Base-by-base conservation (phyloP, 2,113 vertebrate genomes). In the Tenrec ecaudatus region DNA sequence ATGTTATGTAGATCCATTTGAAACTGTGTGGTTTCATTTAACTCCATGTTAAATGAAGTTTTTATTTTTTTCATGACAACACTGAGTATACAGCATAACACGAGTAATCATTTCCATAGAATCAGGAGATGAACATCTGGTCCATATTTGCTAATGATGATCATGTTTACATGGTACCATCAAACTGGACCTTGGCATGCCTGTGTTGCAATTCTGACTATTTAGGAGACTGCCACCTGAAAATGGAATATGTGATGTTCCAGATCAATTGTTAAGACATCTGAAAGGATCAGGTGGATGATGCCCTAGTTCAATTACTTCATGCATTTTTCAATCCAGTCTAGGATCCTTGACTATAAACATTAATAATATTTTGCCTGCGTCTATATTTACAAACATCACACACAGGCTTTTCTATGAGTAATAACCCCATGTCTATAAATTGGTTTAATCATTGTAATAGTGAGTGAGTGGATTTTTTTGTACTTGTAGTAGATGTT, bases 11-110 rank as follows among this genome's bases (percentile, higher is more conserved):
- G 17, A 62, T 85, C 93, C 58, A 88, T 84, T 82, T 89, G 15
- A 94, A 94, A 95, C 85, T 89, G 75, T 86, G 25, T 80, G 40
- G 53, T 94, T 95, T 89, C 53, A n/a, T n/a, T n/a, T n/a, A n/a
- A n/a, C n/a, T 91, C 89, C 80, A 83, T 90, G 36, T 22, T 89
- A 36, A 95, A 95, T 93, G 77, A 43, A 90, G 88, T 76, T 95
- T 93, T 82, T 82, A 1, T 22, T 27, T 64, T 76, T 47, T 76
- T 25, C 86, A 79, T 79, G 77, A 94, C 90, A 93, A 89, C 29
- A 69, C 38, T 92, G 60, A 93, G 40, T 66, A 20, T 1, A 73
- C 33, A 71, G 43, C 57, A 92, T 69, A 84, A 81, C 73, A 91
- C 29, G 86, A 92, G 82, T 92, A 95, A 95, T 91, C 53, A 88